These are phyloP conservation scores for Phthorimaea operculella DNA, from an alignment of 1,140 invertebrate species.

Conservation along the genomic window DNA sequence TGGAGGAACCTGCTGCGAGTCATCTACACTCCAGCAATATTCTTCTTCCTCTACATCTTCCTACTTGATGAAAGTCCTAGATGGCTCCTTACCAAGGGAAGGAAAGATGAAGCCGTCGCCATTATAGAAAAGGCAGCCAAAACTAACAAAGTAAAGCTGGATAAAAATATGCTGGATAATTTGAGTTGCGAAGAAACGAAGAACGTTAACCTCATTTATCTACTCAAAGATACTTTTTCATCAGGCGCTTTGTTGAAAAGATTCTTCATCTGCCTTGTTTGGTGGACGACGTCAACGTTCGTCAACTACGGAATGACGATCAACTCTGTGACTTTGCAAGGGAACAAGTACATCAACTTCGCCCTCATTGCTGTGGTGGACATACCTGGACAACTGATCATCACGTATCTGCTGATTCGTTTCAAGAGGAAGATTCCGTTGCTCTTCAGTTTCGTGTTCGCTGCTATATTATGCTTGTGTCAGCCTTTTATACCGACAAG, in stretches of 20 bases:
- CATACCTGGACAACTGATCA: slow-evolving; percentile 73
- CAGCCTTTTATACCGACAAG: slow-evolving; percentile 46
- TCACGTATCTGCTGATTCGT: slow-evolving; percentile 37
- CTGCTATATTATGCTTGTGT: slow-evolving; percentile 32
- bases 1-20: slow-evolving; percentile 43
- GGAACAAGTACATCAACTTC: slow-evolving; percentile 76
- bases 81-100: slow-evolving; percentile 76
- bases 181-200: slow-evolving; percentile 28
- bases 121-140: slow-evolving; percentile 40
- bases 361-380: slow-evolving; percentile 72
- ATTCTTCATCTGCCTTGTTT: slow-evolving; percentile 72
- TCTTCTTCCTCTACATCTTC: slow-evolving; percentile 37
- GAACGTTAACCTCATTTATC: slow-evolving; percentile 14
- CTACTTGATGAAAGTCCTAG: slow-evolving; percentile 50
- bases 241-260: slow-evolving; percentile 34
- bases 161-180: slow-evolving; percentile 30
- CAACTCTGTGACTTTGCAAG: slow-evolving; percentile 79
- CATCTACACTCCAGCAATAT: slow-evolving; percentile 37
- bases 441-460: slow-evolving; percentile 37
- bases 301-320: slow-evolving; percentile 84
- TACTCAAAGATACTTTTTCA: slow-evolving; percentile 35
- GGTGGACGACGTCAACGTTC: slow-evolving; percentile 77
- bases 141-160: slow-evolving; percentile 35
- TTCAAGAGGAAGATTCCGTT: slow-evolving; percentile 44
- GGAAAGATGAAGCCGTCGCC: slow-evolving; percentile 30